phyloP scores from a whole-genome alignment of 2,888 invertebrate species.

The Phasia obesa region DNA sequence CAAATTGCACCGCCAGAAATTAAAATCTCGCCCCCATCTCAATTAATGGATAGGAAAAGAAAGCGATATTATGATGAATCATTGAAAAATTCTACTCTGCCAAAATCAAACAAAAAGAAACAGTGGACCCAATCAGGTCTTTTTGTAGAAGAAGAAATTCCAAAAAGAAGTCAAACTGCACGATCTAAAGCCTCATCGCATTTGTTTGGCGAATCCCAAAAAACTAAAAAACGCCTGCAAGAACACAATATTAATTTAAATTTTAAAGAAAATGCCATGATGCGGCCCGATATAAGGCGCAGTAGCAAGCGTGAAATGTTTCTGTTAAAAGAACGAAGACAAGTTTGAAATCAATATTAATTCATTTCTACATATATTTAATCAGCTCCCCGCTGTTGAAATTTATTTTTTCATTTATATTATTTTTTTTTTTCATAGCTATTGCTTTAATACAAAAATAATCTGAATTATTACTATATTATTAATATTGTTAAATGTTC shows the following conservation, averaged over 20 bases:
- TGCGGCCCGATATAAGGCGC: slow-evolving; percentile 67
- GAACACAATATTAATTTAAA: slow-evolving; percentile 17
- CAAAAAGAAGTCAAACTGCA: slow-evolving; percentile 31
- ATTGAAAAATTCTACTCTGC: slow-evolving; percentile 54
- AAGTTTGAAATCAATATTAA: slow-evolving; percentile 47
- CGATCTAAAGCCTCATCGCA: slow-evolving; percentile 69
- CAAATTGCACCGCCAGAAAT: slow-evolving; percentile 69
- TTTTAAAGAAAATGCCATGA: slow-evolving; percentile 74
- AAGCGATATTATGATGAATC: slow-evolving; percentile 72
- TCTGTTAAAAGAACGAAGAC: slow-evolving; percentile 69
- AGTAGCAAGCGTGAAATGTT: slow-evolving; percentile 72
- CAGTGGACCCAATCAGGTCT: slow-evolving; percentile 75
- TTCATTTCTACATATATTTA: too few relatives aligned
- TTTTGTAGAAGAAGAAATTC: slow-evolving; percentile 73
- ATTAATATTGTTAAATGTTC: too few relatives aligned
- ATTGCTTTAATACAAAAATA: too few relatives aligned
- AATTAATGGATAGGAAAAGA: slow-evolving; percentile 24
- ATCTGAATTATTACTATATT: too few relatives aligned
- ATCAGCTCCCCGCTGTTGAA: background rate
- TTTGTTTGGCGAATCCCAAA: slow-evolving; percentile 37
- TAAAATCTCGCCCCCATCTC: slow-evolving; percentile 50
- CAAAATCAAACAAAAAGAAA: too few relatives aligned
- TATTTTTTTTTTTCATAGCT: too few relatives aligned
- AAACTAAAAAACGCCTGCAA: slow-evolving; percentile 25
- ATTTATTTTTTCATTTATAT: background rate